Conservation (phyloP, 2,888 invertebrate species). For the Epicampocera succincta region DNA sequence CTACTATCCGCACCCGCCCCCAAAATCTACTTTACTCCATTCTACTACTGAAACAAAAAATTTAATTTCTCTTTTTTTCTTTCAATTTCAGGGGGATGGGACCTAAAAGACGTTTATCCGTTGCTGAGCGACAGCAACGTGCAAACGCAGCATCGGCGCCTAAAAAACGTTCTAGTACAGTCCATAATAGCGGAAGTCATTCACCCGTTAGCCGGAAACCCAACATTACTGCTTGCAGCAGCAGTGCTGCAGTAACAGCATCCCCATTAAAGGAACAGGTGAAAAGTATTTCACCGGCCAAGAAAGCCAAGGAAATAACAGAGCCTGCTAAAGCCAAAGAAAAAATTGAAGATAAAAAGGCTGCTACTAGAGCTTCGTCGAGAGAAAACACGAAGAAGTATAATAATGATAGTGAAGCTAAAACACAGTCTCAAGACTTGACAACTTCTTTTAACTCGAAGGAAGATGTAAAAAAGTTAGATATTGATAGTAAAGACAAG, state of each 20-base stretch:
- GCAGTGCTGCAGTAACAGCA: not conserved
- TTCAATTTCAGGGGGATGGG: constrained; percentile 75
- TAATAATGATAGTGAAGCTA: constrained; percentile 26
- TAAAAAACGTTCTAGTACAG: constrained; percentile 73
- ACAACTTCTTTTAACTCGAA: constrained; percentile 8
- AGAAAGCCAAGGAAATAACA: constrained; percentile 34
- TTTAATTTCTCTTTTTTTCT: constrained; percentile 13
- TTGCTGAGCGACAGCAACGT: constrained; percentile 78
- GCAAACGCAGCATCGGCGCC: constrained; percentile 70
- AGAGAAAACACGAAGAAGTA: constrained; percentile 65
- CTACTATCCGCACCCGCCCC: too few relatives aligned
- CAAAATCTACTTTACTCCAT: too few relatives aligned
- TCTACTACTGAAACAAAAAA: too few relatives aligned
- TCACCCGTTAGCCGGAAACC: constrained; percentile 71
- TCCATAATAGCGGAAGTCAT: constrained; percentile 67
- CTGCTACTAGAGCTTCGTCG: constrained; percentile 65
- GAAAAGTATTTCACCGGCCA: constrained; percentile 54
- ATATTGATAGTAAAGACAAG: constrained; percentile 20
- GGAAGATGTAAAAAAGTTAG: constrained; percentile 46
- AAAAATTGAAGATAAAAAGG: constrained; percentile 61
- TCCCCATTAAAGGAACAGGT: constrained; percentile 64
- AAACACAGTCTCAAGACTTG: not conserved
- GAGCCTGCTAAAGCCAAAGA: constrained; percentile 20
- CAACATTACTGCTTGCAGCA: constrained; percentile 51
- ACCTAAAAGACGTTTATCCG: constrained; percentile 79